phyloP scores from a whole-genome alignment of 2,113 vertebrate genomes.

The Bungarus multicinctus region DNA sequence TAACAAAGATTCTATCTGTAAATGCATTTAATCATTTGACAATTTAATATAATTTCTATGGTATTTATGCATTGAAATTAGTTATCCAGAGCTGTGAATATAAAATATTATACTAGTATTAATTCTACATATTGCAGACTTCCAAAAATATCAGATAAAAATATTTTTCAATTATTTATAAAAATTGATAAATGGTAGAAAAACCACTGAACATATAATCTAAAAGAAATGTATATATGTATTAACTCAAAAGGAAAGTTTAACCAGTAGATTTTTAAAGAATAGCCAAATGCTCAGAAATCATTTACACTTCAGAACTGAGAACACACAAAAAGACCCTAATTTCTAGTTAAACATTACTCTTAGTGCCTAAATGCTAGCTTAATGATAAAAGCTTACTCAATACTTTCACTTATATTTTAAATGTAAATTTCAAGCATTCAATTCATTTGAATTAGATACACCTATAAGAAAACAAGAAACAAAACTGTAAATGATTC shows the following conservation, averaged over 20 bases:
- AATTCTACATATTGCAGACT: background rate
- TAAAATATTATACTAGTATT: background rate
- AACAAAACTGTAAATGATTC: slow-evolving; percentile 23
- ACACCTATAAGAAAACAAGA: slow-evolving; percentile 5
- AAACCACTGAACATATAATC: background rate
- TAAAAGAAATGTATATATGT: background rate
- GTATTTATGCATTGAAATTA: background rate
- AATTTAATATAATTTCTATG: background rate
- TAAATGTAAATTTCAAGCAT: background rate
- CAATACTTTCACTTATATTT: slow-evolving; percentile 9
- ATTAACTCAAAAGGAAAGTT: background rate
- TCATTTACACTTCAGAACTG: slow-evolving; percentile 1
- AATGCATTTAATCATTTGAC: background rate
- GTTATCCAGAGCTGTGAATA: background rate
- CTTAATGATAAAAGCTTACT: background rate
- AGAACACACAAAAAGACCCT: background rate
- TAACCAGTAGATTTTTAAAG: background rate
- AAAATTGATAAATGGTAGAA: background rate
- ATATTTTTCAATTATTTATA: background rate
- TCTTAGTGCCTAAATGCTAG: background rate
- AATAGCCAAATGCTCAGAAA: slow-evolving; percentile 20
- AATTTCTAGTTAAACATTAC: background rate
- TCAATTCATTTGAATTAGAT: slow-evolving; percentile 20
- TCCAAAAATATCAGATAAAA: background rate
- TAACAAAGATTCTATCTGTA: background rate